Evolutionary conservation across 2,797 vertebrate genomes (phyloP).

Genomic region (Cyclura pinguis): DNA sequence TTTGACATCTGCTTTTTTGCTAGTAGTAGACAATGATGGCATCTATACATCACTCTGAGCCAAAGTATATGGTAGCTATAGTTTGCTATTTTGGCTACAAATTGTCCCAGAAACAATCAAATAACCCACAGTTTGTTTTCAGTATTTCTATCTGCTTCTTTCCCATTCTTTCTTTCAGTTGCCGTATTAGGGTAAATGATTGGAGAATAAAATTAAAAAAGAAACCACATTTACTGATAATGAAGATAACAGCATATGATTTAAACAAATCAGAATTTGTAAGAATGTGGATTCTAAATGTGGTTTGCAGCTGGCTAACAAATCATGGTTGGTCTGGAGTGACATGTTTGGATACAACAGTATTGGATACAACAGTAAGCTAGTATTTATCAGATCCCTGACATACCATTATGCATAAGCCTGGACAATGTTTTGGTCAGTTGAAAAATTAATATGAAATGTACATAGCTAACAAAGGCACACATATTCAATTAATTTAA

Average conservation of each 20-base stretch:
- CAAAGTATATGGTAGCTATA: too few species aligned
- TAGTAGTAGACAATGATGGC: background rate
- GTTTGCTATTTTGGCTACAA: too few species aligned
- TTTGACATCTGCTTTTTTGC: background rate
- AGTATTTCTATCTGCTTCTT: background rate
- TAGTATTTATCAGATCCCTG: background rate
- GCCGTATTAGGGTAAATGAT: background rate
- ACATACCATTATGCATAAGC: background rate
- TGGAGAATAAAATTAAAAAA: background rate
- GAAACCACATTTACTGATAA: background rate
- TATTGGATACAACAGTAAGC: background rate
- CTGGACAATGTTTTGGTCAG: background rate
- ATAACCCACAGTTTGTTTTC: background rate
- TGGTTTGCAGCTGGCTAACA: background rate
- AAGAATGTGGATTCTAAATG: background rate
- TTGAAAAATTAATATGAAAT: conserved; percentile 8
- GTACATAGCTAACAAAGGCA: background rate
- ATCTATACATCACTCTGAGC: too few species aligned
- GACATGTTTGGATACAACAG: background rate
- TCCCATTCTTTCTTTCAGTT: background rate
- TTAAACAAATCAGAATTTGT: background rate
- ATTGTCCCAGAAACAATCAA: background rate
- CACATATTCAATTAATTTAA: conserved; percentile 3
- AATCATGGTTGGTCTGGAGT: too few species aligned
- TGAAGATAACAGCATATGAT: background rate